A percentile compares a stretch with the other conserved stretches of the same genome.
These are phyloP conservation scores for Falco rusticolus DNA, from an alignment of 2,797 vertebrate genomes.

Conservation along the genomic window DNA sequence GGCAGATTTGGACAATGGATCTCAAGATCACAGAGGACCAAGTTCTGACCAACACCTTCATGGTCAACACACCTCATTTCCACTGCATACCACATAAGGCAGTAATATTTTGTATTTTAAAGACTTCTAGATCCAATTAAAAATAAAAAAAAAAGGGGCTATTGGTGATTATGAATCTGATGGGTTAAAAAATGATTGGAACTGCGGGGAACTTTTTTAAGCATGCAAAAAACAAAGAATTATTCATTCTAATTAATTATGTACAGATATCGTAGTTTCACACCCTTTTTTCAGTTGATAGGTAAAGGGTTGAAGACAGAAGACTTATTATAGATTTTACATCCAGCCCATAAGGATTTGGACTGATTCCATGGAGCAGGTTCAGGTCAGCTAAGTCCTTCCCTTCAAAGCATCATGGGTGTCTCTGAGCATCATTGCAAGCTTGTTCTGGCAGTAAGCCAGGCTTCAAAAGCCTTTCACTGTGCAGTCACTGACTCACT, in stretches of 20 bases:
- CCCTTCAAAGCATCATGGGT: conserved; percentile 83
- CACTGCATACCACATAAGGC: neutral
- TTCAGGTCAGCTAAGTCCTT: conserved; percentile 82
- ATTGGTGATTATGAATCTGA: neutral
- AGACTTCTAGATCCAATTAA: neutral
- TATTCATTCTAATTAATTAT: conserved; percentile 63
- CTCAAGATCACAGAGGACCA: neutral
- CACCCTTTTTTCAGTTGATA: conserved; percentile 69
- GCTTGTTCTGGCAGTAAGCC: conserved; percentile 84
- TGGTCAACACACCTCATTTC: neutral
- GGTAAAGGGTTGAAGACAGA: conserved; percentile 76
- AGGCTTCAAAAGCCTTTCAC: conserved; percentile 85
- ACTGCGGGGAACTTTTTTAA: neutral
- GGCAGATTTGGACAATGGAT: neutral
- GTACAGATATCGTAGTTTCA: conserved; percentile 28
- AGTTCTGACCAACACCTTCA: neutral
- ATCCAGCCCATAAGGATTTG: conserved; percentile 78
- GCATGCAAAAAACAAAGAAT: neutral
- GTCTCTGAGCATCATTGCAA: conserved; percentile 81
- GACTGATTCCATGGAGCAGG: conserved; percentile 78
- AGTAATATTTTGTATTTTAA: neutral
- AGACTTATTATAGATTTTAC: conserved; percentile 78
- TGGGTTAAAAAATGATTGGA: neutral
- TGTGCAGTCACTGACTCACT: conserved; percentile 83
- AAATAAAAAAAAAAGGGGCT: neutral